Evolutionary conservation across 2,797 vertebrate genomes (phyloP), one percentile per base, ranked within the genome.

Genomic region (Notoglanidium macrostoma): DNA sequence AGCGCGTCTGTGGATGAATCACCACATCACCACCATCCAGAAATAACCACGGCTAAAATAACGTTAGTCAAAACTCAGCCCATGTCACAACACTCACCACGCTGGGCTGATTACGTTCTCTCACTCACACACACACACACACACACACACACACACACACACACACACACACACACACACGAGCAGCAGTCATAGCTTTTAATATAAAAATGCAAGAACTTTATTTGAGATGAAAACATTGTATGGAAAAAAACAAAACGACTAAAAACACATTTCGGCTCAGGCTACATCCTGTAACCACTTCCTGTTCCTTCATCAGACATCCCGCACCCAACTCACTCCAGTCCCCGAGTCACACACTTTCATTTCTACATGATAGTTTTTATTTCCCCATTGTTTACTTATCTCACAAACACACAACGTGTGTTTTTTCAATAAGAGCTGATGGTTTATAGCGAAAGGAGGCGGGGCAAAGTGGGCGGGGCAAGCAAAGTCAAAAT

Each of bases 231-330:
- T 35, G 21, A 68, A 35, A 72, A 7, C 68, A 23, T 72, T 72
- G 19, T 35, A 1, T 40, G 0, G 1, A 49, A 74, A 74, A 54
- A 15, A 73, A 74, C 54, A 9, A 32, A 2, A 12, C 4, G 12
- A 29, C 29, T 3, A 49, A 49, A 49, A 7, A 49, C 6, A 49
- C 5, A 35, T 35, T 26, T 32, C 49, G 0, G 74, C 54, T 79
- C 17, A 23, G 14, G 54, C 77, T 12, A 35, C 77, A 19, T 79
- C 77, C 77, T 79, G 77, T 79, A 35, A 35, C 54, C 77, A 79
- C 77, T 79, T 79, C 77, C 77, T 79, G 77, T 57, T 35, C 19
- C 74, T 29, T 9, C 73, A 17, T 8, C 49, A 54, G 44, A 70
- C 17, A 21, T 40, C 21, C 67, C 77, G 5, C 15, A 11, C 29